phyloP scores from a whole-genome alignment of 2,888 invertebrate genomes.

The Epistrophe eligans region DNA sequence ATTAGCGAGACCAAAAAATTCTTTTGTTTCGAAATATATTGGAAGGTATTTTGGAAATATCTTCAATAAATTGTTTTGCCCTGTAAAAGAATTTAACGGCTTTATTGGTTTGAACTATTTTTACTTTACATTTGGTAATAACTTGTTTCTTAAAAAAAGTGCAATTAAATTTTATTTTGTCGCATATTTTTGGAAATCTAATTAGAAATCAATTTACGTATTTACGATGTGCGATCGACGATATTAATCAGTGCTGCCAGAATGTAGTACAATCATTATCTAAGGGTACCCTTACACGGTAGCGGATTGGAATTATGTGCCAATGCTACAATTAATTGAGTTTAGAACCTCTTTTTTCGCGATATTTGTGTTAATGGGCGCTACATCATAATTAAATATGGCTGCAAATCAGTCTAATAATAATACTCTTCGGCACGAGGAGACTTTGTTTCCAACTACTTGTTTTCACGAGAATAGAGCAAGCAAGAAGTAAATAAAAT shows the following conservation, averaged over 20 bases:
- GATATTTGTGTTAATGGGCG: too few relatives aligned
- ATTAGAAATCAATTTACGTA: slow-evolving; percentile 32
- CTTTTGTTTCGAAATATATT: slow-evolving; percentile 28
- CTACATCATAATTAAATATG: too few relatives aligned
- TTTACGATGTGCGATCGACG: slow-evolving; percentile 42
- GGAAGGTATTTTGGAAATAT: background rate
- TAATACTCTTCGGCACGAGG: too few relatives aligned
- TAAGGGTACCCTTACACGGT: background rate
- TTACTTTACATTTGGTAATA: background rate
- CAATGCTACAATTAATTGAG: too few relatives aligned
- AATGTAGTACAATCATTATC: background rate
- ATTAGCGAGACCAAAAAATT: background rate
- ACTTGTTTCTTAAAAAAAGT: background rate
- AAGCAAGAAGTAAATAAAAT: too few relatives aligned
- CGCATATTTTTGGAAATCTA: slow-evolving; percentile 33
- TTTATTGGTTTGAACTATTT: background rate
- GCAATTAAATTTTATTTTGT: background rate
- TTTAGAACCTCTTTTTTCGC: too few relatives aligned
- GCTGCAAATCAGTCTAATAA: too few relatives aligned
- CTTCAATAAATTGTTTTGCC: background rate
- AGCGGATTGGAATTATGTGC: background rate
- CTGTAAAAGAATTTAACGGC: background rate
- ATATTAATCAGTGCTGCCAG: slow-evolving; percentile 26
- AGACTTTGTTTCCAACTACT: too few relatives aligned
- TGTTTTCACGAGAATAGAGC: too few relatives aligned